These are phyloP conservation scores for Proctacanthus coquilletti DNA, from an alignment of 1,140 invertebrate genomes.

Conservation along the genomic window DNA sequence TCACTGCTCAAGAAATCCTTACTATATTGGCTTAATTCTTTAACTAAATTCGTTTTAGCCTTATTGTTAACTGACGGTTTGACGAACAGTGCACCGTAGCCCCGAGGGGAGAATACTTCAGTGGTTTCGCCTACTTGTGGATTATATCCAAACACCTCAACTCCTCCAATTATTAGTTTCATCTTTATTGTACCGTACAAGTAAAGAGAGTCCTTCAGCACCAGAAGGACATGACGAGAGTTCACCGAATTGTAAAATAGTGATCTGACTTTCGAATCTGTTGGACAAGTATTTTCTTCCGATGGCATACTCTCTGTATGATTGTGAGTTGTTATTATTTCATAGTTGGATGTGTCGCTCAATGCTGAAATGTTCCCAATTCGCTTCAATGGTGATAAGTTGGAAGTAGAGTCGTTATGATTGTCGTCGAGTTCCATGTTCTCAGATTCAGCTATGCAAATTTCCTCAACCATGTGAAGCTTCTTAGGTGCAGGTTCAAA, in stretches of 20 bases:
- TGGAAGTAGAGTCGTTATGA: conserved; percentile 1
- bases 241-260: conserved; percentile 10
- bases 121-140: conserved; percentile 10
- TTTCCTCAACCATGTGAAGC: too few relatives aligned
- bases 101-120: conserved; percentile 34
- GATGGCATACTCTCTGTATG: not conserved
- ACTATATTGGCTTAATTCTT: conserved; percentile 11
- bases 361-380: too few relatives aligned
- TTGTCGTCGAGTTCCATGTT: not conserved
- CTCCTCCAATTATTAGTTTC: conserved; percentile 24
- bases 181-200: conserved; percentile 31
- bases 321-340: too few relatives aligned
- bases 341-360: not conserved
- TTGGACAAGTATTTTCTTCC: not conserved
- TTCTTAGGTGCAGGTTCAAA: too few relatives aligned
- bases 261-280: not conserved
- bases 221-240: conserved; percentile 8
- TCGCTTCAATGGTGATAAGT: not conserved
- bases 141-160: conserved; percentile 27
- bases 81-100: conserved; percentile 31
- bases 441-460: too few relatives aligned
- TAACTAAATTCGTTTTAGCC: not conserved
- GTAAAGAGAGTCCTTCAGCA: conserved; percentile 10
- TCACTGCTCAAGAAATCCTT: conserved; percentile 12
- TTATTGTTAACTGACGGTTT: conserved; percentile 9